These are phyloP conservation scores for Drosophila emarginata DNA, from an alignment of 2,888 invertebrate genomes.

Conservation along the genomic window DNA sequence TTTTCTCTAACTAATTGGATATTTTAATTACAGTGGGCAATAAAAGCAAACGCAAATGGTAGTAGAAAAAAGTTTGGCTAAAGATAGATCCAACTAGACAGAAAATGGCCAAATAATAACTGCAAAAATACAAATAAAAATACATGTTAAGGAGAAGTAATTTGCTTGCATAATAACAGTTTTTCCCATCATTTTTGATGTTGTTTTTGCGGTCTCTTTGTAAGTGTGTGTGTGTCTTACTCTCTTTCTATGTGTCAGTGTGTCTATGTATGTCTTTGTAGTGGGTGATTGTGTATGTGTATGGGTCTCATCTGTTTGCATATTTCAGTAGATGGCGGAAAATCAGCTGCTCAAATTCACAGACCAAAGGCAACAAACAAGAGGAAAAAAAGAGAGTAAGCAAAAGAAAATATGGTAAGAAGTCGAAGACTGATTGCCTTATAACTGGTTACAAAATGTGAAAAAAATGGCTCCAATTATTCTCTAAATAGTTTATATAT, in stretches of 20 bases:
- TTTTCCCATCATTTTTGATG: constrained; percentile 39
- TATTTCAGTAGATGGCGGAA: constrained; percentile 41
- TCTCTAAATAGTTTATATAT: too few species aligned
- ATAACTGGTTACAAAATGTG: constrained; percentile 12
- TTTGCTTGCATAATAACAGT: constrained; percentile 76
- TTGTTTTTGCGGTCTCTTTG: constrained; percentile 16
- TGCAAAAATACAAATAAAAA: constrained; percentile 31
- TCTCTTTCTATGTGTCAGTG: constrained; percentile 23
- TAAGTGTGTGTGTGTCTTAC: constrained; percentile 33
- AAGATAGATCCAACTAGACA: constrained; percentile 17
- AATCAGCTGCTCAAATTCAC: constrained; percentile 75
- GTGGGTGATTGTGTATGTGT: constrained; percentile 13
- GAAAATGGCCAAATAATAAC: constrained; percentile 64
- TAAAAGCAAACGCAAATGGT: constrained; percentile 28
- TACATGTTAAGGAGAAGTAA: constrained; percentile 51
- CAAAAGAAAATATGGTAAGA: background rate
- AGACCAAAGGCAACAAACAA: constrained; percentile 39
- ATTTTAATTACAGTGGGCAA: constrained; percentile 65
- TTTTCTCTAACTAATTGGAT: constrained; percentile 58
- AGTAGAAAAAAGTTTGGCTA: background rate
- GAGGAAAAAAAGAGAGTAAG: constrained; percentile 6
- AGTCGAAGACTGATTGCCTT: constrained; percentile 45
- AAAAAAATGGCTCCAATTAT: background rate
- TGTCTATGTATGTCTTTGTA: constrained; percentile 27
- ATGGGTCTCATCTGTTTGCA: constrained; percentile 62